Evolutionary conservation across 2,797 vertebrate genomes (phyloP).

Genomic region (Premnoplex brunnescens): DNA sequence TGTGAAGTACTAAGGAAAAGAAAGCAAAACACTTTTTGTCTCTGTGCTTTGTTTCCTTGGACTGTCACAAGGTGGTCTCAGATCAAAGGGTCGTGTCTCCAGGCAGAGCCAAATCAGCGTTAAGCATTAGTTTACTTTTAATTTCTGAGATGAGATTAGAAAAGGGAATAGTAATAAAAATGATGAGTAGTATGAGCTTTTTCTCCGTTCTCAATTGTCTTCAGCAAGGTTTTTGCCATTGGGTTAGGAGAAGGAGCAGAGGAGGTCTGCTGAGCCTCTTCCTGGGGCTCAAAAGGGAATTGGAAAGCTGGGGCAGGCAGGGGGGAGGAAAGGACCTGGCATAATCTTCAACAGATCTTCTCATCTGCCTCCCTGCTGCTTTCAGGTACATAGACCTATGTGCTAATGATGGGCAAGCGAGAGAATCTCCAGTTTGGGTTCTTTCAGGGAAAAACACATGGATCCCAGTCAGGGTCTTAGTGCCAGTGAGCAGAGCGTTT

Average conservation of each 20-base stretch:
- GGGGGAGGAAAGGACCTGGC: background rate
- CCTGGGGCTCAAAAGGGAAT: background rate
- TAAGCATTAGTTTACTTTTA: background rate
- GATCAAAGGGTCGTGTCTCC: background rate
- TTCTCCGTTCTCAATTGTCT: fast-evolving
- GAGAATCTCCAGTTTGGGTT: background rate
- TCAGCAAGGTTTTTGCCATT: background rate
- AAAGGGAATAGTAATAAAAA: background rate
- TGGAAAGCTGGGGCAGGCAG: background rate
- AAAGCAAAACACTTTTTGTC: background rate
- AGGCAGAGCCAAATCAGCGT: background rate
- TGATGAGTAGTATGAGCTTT: background rate
- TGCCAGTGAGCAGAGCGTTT: background rate
- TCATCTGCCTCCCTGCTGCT: background rate
- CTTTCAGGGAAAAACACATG: fast-evolving
- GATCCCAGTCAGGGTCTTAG: background rate
- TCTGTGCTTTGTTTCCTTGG: background rate
- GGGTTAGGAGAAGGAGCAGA: background rate
- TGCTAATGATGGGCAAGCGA: background rate
- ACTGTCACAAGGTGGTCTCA: background rate
- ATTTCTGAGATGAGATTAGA: background rate
- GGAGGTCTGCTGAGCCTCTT: background rate
- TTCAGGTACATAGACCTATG: fast-evolving
- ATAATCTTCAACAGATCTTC: background rate
- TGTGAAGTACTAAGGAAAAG: background rate